Evolutionary conservation across 2,113 vertebrate species (phyloP).

Genomic region (Callaeas wilsoni): DNA sequence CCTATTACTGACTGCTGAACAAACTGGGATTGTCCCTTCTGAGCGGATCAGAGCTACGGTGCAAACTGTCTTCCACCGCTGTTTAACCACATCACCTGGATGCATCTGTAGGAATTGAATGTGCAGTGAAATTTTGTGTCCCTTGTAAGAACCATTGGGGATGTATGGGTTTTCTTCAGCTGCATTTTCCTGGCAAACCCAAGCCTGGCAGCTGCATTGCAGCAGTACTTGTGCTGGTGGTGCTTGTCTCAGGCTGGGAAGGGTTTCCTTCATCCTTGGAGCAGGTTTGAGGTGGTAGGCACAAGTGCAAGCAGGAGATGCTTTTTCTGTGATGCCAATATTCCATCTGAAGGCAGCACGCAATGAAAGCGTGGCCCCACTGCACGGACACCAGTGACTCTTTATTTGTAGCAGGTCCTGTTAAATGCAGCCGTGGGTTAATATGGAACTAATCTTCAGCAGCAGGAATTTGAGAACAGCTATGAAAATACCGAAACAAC

Average conservation of each 20-base stretch:
- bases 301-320: background rate
- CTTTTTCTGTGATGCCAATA: background rate
- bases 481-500: slow-evolving; percentile 32
- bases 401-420: background rate
- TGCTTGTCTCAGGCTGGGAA: background rate
- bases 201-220: background rate
- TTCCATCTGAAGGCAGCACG: background rate
- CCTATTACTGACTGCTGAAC: slow-evolving; percentile 62
- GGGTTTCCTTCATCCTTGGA: background rate
- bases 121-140: background rate
- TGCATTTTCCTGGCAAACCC: background rate
- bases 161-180: accelerated
- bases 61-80: background rate
- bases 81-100: background rate
- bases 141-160: background rate
- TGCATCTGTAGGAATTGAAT: background rate
- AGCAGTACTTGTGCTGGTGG: background rate
- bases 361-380: background rate
- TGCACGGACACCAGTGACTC: background rate
- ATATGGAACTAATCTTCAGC: slow-evolving; percentile 29
- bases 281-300: background rate
- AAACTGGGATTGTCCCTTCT: slow-evolving; percentile 29
- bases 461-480: slow-evolving; percentile 34
- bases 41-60: background rate
- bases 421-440: slow-evolving; percentile 1